Evolutionary conservation across 2,113 vertebrate genomes (phyloP).

Genomic region (Egretta garzetta): DNA sequence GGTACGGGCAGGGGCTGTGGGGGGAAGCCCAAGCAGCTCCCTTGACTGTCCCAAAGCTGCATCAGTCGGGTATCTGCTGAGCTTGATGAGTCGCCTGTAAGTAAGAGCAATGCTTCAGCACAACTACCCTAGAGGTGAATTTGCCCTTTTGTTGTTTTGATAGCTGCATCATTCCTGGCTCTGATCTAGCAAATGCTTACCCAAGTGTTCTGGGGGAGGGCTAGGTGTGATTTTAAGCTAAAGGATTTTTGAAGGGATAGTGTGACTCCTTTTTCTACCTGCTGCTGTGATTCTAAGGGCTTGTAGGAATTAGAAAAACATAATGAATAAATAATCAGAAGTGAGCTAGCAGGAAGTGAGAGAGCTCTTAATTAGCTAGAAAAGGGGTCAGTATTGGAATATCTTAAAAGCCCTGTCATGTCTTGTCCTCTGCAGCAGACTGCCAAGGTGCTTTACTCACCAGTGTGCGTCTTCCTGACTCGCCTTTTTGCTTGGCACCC

Average conservation of each 20-base stretch:
- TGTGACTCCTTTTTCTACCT: not conserved
- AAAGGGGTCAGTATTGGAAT: not conserved
- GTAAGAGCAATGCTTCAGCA: not conserved
- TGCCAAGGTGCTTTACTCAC: not conserved
- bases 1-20: conserved; percentile 66
- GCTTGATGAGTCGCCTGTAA: not conserved
- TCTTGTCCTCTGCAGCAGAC: not conserved
- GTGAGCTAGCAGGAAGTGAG: not conserved
- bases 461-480: not conserved
- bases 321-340: not conserved
- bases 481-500: not conserved
- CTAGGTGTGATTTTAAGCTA: not conserved
- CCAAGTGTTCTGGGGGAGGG: not conserved
- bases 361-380: not conserved
- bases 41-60: not conserved
- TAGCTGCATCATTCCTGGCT: not conserved
- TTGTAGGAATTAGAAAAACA: not conserved
- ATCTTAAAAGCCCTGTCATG: not conserved
- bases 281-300: not conserved
- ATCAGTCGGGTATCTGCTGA: not conserved
- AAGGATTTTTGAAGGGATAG: not conserved
- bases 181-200: not conserved
- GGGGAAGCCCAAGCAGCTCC: not conserved
- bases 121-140: not conserved
- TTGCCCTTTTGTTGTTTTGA: not conserved